These are phyloP conservation scores for Cheilosia grossa DNA, from an alignment of 2,888 invertebrate species.

Conservation along the genomic window DNA sequence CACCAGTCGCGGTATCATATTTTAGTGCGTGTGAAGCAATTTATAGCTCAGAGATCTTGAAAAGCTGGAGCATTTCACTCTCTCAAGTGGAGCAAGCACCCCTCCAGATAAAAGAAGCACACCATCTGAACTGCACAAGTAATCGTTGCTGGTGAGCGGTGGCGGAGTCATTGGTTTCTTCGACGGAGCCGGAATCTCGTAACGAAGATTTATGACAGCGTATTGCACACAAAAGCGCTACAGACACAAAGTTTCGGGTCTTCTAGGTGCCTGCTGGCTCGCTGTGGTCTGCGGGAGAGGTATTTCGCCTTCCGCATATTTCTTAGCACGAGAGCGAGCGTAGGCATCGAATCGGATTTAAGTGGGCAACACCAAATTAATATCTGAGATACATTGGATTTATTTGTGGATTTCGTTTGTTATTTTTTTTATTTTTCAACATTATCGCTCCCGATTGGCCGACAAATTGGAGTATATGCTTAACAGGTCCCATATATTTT, in stretches of 20 bases:
- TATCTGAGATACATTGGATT: slow-evolving; percentile 24
- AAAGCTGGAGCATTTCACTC: slow-evolving; percentile 48
- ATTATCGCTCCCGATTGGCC: slow-evolving; percentile 49
- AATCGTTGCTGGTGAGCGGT: slow-evolving; percentile 1
- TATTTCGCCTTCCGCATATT: slow-evolving; percentile 44
- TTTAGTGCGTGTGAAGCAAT: slow-evolving; percentile 69
- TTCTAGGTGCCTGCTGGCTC: slow-evolving; percentile 13
- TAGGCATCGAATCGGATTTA: slow-evolving; percentile 45
- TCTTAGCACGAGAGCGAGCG: slow-evolving; percentile 14
- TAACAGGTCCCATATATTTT: slow-evolving; percentile 47
- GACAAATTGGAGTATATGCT: slow-evolving; percentile 53
- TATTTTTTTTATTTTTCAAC: slow-evolving; percentile 11
- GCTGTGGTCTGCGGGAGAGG: slow-evolving; percentile 2
- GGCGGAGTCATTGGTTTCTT: too few relatives aligned
- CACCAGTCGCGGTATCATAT: slow-evolving; percentile 41
- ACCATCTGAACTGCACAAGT: not conserved
- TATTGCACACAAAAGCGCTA: slow-evolving; percentile 13
- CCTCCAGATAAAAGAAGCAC: slow-evolving; percentile 40
- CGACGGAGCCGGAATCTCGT: slow-evolving; percentile 61
- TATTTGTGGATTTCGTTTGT: slow-evolving; percentile 11
- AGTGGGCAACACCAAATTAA: slow-evolving; percentile 57
- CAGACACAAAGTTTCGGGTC: slow-evolving; percentile 35
- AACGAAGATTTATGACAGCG: slow-evolving; percentile 68
- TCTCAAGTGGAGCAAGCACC: slow-evolving; percentile 50
- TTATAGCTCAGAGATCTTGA: slow-evolving; percentile 48